Percentiles rank a stretch among this genome's conserved stretches.
Conservation (phyloP, 1,140 invertebrate genomes). For the Mycetomoellerius zeteki region DNA sequence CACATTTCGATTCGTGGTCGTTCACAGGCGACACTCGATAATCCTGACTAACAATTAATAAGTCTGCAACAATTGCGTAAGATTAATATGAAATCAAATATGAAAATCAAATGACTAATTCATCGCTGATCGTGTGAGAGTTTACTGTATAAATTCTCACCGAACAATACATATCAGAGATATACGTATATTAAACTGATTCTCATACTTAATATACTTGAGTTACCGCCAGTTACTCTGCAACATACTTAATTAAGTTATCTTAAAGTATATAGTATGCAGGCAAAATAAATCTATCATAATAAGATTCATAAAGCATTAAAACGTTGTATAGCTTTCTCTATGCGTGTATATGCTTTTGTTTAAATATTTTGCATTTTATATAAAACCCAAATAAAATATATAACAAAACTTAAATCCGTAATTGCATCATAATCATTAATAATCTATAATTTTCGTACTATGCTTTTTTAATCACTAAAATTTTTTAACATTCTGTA, state of each 20-base stretch:
- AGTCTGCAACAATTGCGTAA: background rate
- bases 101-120: background rate
- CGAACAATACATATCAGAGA: conserved; percentile 1
- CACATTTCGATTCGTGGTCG: background rate
- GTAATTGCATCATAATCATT: background rate
- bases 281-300: background rate
- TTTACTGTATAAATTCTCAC: conserved; percentile 6
- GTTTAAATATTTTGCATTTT: background rate
- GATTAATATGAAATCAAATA: no score
- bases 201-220: conserved; percentile 18
- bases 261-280: background rate
- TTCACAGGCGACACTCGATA: background rate
- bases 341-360: background rate
- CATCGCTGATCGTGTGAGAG: conserved; percentile 4
- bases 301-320: no score
- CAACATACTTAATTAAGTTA: background rate
- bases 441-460: background rate
- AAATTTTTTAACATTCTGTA: background rate
- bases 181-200: background rate
- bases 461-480: background rate
- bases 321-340: background rate
- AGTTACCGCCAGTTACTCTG: background rate
- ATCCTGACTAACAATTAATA: background rate
- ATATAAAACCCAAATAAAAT: background rate
- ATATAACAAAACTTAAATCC: background rate